Evolutionary conservation across 2,113 vertebrate genomes (phyloP).

Genomic region (Cynoglossus semilaevis): DNA sequence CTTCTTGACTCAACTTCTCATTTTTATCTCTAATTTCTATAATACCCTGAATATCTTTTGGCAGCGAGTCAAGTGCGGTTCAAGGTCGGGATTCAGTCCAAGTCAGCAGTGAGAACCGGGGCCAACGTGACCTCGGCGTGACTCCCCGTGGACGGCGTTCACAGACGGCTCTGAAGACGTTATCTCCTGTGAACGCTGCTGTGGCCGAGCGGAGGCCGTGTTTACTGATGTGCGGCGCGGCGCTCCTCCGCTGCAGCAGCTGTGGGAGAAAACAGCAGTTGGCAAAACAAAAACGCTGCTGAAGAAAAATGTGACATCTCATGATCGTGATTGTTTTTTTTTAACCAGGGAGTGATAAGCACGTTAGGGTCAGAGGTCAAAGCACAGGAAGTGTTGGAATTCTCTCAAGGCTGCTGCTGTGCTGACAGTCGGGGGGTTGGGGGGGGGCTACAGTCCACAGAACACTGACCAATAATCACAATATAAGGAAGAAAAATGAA

Average conservation of each 20-base stretch:
- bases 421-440: constrained; percentile 71
- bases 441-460: no score
- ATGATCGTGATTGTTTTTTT: constrained; percentile 57
- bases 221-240: constrained; percentile 15
- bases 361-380: constrained; percentile 65
- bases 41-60: constrained; percentile 1
- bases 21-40: no score
- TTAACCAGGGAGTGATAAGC: constrained; percentile 45
- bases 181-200: constrained; percentile 30
- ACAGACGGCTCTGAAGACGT: neutral
- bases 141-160: constrained; percentile 6
- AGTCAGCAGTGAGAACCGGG: constrained; percentile 6
- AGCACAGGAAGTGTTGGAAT: constrained; percentile 70
- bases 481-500: no score
- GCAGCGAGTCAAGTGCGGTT: constrained; percentile 42
- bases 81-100: constrained; percentile 28
- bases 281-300: constrained; percentile 37
- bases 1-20: neutral
- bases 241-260: neutral
- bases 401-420: constrained; percentile 45
- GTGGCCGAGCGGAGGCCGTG: neutral
- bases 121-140: constrained; percentile 3
- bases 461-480: no score
- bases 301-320: constrained; percentile 38
- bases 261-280: constrained; percentile 8